Percentiles rank a stretch among this genome's conserved stretches.
Evolutionary conservation across 2,113 vertebrate genomes (phyloP).

Genomic region (Laticauda colubrina): DNA sequence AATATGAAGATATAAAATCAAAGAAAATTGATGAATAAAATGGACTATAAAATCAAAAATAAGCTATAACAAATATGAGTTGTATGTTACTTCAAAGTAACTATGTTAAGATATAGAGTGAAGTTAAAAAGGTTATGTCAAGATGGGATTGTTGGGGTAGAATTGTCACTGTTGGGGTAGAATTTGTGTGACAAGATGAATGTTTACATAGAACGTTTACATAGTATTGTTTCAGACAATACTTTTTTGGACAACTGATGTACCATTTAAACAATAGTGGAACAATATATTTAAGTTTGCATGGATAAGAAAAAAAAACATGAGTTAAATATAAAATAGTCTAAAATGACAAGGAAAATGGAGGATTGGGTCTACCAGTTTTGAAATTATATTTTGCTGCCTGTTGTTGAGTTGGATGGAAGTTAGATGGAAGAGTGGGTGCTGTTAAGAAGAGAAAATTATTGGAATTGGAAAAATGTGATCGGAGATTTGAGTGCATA

Average conservation of each 20-base stretch:
- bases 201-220: background rate
- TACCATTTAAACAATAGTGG: background rate
- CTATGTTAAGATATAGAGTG: background rate
- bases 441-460: background rate
- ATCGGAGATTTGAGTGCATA: background rate
- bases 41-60: background rate
- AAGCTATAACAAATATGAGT: background rate
- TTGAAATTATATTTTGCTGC: background rate
- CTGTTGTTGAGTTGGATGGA: background rate
- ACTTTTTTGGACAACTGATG: background rate
- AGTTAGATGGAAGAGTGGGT: background rate
- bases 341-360: background rate
- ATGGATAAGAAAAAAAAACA: background rate
- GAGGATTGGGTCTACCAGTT: background rate
- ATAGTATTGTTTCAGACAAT: background rate
- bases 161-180: background rate
- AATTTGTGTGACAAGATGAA: background rate
- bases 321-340: background rate
- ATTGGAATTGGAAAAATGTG: background rate
- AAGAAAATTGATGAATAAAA: background rate
- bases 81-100: background rate
- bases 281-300: background rate
- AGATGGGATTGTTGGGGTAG: background rate
- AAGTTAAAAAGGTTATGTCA: background rate
- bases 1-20: background rate